These are phyloP conservation scores for Ivindomyrus marchei DNA, from an alignment of 2,113 vertebrate species.

Conservation along the genomic window DNA sequence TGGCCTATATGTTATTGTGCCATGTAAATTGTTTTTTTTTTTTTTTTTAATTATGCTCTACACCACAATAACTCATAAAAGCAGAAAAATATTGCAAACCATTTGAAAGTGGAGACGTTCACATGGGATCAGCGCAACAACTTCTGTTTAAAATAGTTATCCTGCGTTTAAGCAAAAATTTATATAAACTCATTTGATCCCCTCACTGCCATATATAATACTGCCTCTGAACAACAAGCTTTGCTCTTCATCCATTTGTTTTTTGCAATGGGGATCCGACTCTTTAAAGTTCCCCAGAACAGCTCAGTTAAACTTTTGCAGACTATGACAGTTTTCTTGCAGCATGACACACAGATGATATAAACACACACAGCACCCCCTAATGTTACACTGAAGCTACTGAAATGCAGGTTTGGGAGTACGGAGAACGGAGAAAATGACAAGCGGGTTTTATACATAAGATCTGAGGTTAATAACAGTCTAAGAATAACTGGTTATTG, in stretches of 20 bases:
- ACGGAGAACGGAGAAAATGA: not conserved
- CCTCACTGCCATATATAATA: not conserved
- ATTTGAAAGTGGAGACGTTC: not conserved
- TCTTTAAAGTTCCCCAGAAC: not conserved
- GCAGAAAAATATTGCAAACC: not conserved
- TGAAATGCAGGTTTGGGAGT: constrained; percentile 35
- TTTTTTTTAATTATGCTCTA: not conserved
- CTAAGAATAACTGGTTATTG: not conserved
- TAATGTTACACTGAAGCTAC: constrained; percentile 52
- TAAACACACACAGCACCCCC: constrained; percentile 68
- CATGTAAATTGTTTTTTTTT: too few relatives aligned
- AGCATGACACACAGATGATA: constrained; percentile 18
- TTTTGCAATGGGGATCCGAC: constrained; percentile 10
- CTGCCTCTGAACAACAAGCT: not conserved
- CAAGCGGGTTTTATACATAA: not conserved
- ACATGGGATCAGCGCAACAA: not conserved
- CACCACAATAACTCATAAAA: not conserved
- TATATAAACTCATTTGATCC: constrained; percentile 5
- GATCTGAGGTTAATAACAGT: not conserved
- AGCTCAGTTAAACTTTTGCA: not conserved
- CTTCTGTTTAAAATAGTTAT: not conserved
- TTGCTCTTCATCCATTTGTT: not conserved
- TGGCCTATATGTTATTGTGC: not conserved
- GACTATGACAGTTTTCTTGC: not conserved
- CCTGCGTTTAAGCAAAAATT: not conserved